Evolutionary conservation across 2,113 vertebrate species (phyloP), one percentile per base, ranked within the genome.

Genomic region (Tachysurus vachellii): DNA sequence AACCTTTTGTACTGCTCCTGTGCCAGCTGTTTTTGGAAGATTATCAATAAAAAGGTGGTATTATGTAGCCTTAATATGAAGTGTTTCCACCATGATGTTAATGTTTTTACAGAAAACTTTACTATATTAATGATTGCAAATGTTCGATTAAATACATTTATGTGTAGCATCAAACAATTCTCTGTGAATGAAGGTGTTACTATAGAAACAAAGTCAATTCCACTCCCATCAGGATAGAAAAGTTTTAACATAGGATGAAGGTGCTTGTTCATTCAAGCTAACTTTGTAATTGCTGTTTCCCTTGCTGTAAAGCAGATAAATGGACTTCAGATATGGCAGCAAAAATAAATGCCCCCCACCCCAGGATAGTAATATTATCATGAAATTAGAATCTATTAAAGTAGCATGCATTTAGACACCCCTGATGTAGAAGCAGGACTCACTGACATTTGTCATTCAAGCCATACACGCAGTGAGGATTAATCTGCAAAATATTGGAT

Each of bases 391-490:
- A 54, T 79, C 14, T 26, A 76, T 50, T 50, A 76, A 76, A 50
- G 28, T 17, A 59, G 11, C 54, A 19, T 80, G 10, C n/a, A 59
- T 31, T 57, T 28, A 80, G 28, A 81, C 19, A 42, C 31, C 79
- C 56, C 19, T 44, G 26, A 23, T 42, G 28, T 44, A 80, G 57
- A 13, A 59, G 36, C 77, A 88, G 87, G 87, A 23, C 87, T 82
- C 62, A 47, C 17, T 82, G 87, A 88, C 87, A 56, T 54, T 82
- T 19, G 36, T 88, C 68, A 84, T 80, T 62, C 57, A 16, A 53
- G 16, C 31, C 36, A 28, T 42, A 53, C 47, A 47, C 68, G 82
- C 56, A 59, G 62, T 12, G 75, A 56, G 57, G 73, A 54, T 82
- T 76, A 85, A 66, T 86, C 84, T 4, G 57, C 36, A 54, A 21